Base-by-base conservation (phyloP, 2,113 vertebrate genomes). In the Oncorhynchus masou region DNA sequence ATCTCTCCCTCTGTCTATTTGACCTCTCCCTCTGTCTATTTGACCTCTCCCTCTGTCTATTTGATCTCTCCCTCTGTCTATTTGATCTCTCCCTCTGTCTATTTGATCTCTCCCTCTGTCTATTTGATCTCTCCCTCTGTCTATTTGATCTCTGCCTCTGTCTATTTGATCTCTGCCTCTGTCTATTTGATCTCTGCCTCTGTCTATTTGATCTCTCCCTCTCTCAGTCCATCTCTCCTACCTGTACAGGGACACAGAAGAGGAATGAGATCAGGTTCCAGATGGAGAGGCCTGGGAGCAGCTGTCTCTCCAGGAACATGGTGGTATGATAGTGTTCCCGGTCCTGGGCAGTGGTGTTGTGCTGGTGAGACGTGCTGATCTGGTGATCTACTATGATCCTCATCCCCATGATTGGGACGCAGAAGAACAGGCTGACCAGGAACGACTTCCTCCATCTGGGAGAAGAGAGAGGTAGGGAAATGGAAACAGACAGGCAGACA, bases 261-360 rank as follows among this genome's bases (percentile, higher is more conserved):
- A 99, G 80, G 86, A 99, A 96, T 0, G 97, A 99, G 3, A 99
- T 85, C 22, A 99, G 91, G 90, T 99, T 99, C 98, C 99, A 99
- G 85, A 99, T 91, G 62, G 97, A 99, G 66, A 99, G 83, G 69
- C 98, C 98, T 22, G 96, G 96, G 0, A 96, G 81, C 68, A 99
- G 90, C 90, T 99, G 98, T 76, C 81, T 94, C 71, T 99, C 97
- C 89, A 99, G 89, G 74, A 96, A 91, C 96, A 98, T 98, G 25
- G 93, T 88, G 76, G 96, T 92, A 82, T 96, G 96, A 68, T 90
- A 89, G 4, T 70, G 83, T 31, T 95, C 91, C 79, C 92, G 89
- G 68, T 97, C 95, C 62, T 95, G 93, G 1, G 22, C 25, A 7
- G 93, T 96, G 75, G 90, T 49, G 73, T 96, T 97, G 84, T 93